Conservation (phyloP, 2,888 invertebrate genomes). For the Calephelis perditalis region DNA sequence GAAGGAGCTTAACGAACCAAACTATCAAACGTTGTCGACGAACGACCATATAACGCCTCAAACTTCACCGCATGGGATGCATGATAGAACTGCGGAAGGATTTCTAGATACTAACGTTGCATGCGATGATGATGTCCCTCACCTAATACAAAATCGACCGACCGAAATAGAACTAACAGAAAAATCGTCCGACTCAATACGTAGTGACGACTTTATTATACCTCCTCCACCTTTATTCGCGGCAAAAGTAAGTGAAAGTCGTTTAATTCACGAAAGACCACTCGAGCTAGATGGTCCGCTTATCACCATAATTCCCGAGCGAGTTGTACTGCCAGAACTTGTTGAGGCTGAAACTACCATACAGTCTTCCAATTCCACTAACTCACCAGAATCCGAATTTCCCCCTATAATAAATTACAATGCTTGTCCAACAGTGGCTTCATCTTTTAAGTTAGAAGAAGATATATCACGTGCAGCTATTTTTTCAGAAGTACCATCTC, state of each 20-base stretch:
- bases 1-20: constrained; percentile 48
- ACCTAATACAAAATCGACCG: constrained; percentile 63
- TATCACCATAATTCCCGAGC: constrained; percentile 60
- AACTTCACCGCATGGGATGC: constrained; percentile 49
- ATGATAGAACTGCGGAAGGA: constrained; percentile 44
- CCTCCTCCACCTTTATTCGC: constrained; percentile 73
- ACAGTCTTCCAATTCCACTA: constrained; percentile 63
- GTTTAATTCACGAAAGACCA: constrained; percentile 43
- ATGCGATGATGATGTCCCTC: constrained; percentile 60
- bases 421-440: constrained; percentile 50
- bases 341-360: constrained; percentile 66
- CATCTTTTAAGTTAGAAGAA: constrained; percentile 26
- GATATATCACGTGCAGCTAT: constrained; percentile 43
- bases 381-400: constrained; percentile 58
- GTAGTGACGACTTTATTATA: constrained; percentile 67
- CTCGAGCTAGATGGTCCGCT: constrained; percentile 48
- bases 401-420: constrained; percentile 71
- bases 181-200: constrained; percentile 51
- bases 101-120: constrained; percentile 65
- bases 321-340: constrained; percentile 59
- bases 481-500: constrained; percentile 57
- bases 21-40: constrained; percentile 41
- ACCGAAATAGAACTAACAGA: constrained; percentile 48
- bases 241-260: constrained; percentile 60
- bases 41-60: constrained; percentile 44